These are phyloP conservation scores for Seira ritae DNA, from an alignment of 2,888 invertebrate genomes.

Conservation along the genomic window DNA sequence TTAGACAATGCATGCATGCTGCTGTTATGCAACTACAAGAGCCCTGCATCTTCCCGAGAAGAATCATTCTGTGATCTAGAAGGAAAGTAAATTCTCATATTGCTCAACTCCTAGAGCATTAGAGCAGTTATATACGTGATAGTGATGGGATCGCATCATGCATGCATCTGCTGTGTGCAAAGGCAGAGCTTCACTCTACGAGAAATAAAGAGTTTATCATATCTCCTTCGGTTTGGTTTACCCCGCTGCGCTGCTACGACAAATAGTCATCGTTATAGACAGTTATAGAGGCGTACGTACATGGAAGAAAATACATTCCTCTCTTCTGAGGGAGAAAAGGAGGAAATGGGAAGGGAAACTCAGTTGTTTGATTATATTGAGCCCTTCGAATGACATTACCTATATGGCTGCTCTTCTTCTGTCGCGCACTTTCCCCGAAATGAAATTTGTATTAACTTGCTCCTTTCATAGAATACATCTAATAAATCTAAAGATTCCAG, in stretches of 20 bases:
- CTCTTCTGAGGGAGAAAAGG: neutral
- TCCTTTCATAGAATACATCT: no score
- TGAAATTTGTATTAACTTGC: neutral
- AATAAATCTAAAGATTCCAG: no score
- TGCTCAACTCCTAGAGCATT: neutral
- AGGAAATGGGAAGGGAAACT: conserved; percentile 7
- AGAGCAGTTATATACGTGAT: no score
- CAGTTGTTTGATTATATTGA: neutral
- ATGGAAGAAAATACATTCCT: neutral
- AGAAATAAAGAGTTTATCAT: no score
- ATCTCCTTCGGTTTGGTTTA: no score
- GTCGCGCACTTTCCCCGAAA: neutral
- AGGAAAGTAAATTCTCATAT: conserved; percentile 2
- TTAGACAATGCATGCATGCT: conserved; percentile 12
- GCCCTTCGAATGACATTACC: neutral
- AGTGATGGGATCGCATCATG: neutral
- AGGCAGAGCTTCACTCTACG: no score
- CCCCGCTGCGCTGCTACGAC: neutral
- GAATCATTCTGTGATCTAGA: neutral
- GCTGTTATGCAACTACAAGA: no score
- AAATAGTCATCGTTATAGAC: neutral
- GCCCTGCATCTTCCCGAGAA: neutral
- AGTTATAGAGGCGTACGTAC: neutral
- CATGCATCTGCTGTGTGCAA: neutral
- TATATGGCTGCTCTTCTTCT: neutral